A percentile compares a stretch with the other conserved stretches of the same genome.
These are phyloP conservation scores for Mechanitis mazaeus DNA, from an alignment of 2,888 invertebrate species.

Conservation along the genomic window DNA sequence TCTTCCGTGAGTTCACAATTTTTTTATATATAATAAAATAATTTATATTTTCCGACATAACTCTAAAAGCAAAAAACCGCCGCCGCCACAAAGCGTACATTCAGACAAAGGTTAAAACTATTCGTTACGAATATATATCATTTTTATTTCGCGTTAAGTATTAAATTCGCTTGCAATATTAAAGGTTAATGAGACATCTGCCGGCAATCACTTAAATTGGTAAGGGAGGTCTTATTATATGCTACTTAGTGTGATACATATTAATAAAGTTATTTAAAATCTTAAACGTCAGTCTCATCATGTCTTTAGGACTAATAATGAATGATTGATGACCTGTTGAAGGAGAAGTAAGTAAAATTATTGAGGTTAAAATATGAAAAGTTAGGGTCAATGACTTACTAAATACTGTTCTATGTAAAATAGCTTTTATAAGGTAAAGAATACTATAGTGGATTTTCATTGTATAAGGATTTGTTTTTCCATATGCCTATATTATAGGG, in stretches of 20 bases:
- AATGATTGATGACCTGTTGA: background rate
- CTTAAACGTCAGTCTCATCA: background rate
- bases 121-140: constrained; percentile 5
- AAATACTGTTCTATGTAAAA: too few species aligned
- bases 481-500: too few species aligned
- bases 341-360: too few species aligned
- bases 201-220: constrained; percentile 11
- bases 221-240: constrained; percentile 14
- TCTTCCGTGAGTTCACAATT: too few species aligned
- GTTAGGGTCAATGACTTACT: too few species aligned
- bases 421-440: too few species aligned
- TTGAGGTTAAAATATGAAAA: too few species aligned
- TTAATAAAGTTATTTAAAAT: constrained; percentile 1
- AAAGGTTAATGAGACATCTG: constrained; percentile 14
- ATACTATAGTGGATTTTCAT: too few species aligned
- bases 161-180: constrained; percentile 13
- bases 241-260: background rate
- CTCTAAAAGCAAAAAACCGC: constrained; percentile 6
- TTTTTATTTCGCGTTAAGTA: constrained; percentile 3
- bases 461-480: too few species aligned
- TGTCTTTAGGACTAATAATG: background rate
- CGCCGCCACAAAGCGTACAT: constrained; percentile 24
- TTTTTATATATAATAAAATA: background rate
- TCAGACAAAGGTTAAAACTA: constrained; percentile 11
- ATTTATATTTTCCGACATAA: background rate